Evolutionary conservation across 1,140 invertebrate genomes (phyloP).

Genomic region (Drosophila seguyi): DNA sequence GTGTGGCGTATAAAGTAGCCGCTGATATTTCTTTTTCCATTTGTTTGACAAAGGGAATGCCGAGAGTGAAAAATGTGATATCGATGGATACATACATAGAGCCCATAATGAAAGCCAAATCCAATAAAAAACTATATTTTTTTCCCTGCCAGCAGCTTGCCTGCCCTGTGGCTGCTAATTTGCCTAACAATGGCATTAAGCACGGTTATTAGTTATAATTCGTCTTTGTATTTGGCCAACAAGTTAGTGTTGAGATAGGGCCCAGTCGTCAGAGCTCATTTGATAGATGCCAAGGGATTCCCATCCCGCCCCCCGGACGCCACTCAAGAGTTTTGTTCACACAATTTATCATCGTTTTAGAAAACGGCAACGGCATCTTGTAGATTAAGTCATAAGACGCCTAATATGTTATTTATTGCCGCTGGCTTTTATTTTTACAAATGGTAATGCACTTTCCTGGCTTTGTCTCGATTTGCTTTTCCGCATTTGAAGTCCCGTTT

Average conservation of each 20-base stretch:
- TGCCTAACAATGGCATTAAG: conserved; percentile 73
- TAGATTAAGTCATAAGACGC: conserved; percentile 34
- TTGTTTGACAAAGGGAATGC: conserved; percentile 49
- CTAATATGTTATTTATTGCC: conserved; percentile 45
- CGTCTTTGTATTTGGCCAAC: conserved; percentile 65
- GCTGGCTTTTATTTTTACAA: conserved; percentile 24
- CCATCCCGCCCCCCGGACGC: conserved; percentile 20
- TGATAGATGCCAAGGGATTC: conserved; percentile 55
- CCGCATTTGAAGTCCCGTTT: conserved; percentile 41
- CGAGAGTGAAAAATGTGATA: conserved; percentile 48
- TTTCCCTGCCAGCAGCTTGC: conserved; percentile 13
- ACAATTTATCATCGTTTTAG: conserved; percentile 63
- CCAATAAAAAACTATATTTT: conserved; percentile 53
- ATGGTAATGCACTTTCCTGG: conserved; percentile 61
- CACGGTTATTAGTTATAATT: conserved; percentile 74
- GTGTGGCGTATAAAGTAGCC: conserved; percentile 64
- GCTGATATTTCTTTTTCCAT: conserved; percentile 46
- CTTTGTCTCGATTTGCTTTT: conserved; percentile 28
- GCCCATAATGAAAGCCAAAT: conserved; percentile 25
- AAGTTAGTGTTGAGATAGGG: conserved; percentile 42
- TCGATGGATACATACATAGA: conserved; percentile 1
- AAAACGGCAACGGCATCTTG: conserved; percentile 31
- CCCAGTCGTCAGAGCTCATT: conserved; percentile 10
- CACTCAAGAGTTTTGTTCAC: conserved; percentile 43
- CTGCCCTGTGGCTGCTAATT: conserved; percentile 55